Evolutionary conservation across 2,888 invertebrate species (phyloP), one percentile per base, ranked within the genome.

Genomic region (Rotaria macrura): DNA sequence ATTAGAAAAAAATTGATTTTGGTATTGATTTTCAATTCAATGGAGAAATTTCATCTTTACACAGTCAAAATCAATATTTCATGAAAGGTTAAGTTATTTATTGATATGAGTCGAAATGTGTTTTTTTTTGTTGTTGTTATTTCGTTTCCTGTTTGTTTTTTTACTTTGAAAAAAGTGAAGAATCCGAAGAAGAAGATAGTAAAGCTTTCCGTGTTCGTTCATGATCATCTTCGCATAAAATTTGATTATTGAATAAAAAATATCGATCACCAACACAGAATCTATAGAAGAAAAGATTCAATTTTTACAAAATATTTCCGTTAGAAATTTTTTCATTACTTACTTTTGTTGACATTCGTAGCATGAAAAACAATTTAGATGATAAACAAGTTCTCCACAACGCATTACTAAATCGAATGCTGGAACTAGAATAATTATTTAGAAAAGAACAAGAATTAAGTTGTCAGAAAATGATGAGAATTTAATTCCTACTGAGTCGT

Each of bases 191-290:
- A 43, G 79, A 43, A 43, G 79, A 43, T 79, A 43, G 25, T 4
- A n/a, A 43, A 43, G 23, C n/a, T 79, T 79, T 40, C 43, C 43
- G 7, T 79, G 79, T 93, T 89, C 95, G 92, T 91, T 96, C 96
- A 90, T 96, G 95, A 92, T 96, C 96, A 92, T 95, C 95, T 91
- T 96, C 95, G 92, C 96, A 96, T 84, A 96, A 93, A 89, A 96
- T 95, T 92, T 95, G 95, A 92, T 96, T 96, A 92, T 96, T 95
- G 91, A 95, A 95, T 89, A 96, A 92, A 92, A 95, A 96, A 91
- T 95, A 96, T 89, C 95, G 93, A 91, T 96, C 96, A 47, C 96
- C 96, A 84, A 96, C 95, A 92, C 96, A 96, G 93, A 96, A 96
- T 93, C 96, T 96, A 93, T 72, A 87, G 87, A 84, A 47, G 85